A percentile compares a stretch with the other conserved stretches of the same genome.
phyloP scores from a whole-genome alignment of 2,113 vertebrate genomes.

The Vimba vimba region DNA sequence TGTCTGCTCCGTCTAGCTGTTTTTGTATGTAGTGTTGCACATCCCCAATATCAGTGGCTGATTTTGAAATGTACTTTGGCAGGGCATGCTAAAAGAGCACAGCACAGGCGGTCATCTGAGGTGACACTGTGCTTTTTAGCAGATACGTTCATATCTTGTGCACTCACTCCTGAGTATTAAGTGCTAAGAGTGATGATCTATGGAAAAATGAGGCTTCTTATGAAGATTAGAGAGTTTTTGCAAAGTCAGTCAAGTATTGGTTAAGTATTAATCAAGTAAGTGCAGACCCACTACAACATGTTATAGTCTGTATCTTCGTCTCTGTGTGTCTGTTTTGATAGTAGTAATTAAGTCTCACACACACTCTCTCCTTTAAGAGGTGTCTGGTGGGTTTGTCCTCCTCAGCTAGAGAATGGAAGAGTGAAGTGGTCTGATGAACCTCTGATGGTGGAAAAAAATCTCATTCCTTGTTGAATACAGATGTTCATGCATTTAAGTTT shows the following conservation, averaged over 20 bases:
- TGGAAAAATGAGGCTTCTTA: background rate
- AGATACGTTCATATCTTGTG: constrained; percentile 2
- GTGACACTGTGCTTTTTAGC: background rate
- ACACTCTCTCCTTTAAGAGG: background rate
- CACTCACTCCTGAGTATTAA: background rate
- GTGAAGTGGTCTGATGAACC: background rate
- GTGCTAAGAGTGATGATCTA: constrained; percentile 21
- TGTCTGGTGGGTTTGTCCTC: background rate
- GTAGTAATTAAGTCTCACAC: background rate
- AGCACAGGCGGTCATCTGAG: background rate
- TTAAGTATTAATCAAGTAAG: constrained; percentile 26
- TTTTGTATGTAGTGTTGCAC: background rate
- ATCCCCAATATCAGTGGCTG: background rate
- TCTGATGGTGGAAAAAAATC: background rate
- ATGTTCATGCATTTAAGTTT: background rate
- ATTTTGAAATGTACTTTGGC: constrained; percentile 6
- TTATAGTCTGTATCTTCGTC: background rate
- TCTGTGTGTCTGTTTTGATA: background rate
- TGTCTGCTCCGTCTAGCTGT: background rate
- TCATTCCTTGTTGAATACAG: background rate
- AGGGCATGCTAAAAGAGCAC: background rate
- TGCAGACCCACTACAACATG: background rate
- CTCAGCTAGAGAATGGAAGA: background rate
- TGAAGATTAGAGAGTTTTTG: constrained; percentile 11
- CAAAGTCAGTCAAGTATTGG: background rate